A percentile compares a stretch with the other conserved stretches of the same genome.
These are phyloP conservation scores for Gopherus evgoodei DNA, from an alignment of 2,113 vertebrate genomes.

Conservation along the genomic window DNA sequence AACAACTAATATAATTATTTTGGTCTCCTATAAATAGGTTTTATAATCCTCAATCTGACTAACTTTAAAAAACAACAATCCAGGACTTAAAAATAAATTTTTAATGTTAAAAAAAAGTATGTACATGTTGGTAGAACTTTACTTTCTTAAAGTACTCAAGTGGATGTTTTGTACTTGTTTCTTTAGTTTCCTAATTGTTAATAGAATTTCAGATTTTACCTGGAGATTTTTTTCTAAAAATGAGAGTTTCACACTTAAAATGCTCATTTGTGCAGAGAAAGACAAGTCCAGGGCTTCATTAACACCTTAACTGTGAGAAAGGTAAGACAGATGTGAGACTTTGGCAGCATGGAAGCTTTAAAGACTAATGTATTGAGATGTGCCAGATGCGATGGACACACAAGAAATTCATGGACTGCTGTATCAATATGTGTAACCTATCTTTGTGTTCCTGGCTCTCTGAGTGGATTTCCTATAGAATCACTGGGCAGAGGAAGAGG, in stretches of 20 bases:
- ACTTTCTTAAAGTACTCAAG: not conserved
- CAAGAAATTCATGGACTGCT: not conserved
- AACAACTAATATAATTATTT: slow-evolving; percentile 17
- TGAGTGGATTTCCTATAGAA: not conserved
- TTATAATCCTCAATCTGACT: not conserved
- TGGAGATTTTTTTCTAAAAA: not conserved
- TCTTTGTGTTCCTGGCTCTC: not conserved
- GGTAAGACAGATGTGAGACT: not conserved
- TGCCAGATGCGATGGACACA: not conserved
- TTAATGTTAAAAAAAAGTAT: not conserved
- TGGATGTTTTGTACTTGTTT: not conserved
- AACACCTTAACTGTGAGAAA: not conserved
- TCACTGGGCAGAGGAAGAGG: not conserved
- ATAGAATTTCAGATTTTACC: not conserved
- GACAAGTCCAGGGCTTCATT: not conserved
- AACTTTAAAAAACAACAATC: not conserved
- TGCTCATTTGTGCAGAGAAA: not conserved
- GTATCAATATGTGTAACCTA: not conserved
- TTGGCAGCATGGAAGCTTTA: not conserved
- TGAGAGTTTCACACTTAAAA: not conserved
- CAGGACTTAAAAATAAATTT: not conserved
- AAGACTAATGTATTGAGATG: not conserved
- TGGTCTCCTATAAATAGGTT: not conserved
- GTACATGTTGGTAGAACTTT: not conserved
- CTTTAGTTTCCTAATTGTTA: not conserved